These are phyloP conservation scores for Spheniscus humboldti DNA, from an alignment of 2,797 vertebrate genomes.

Conservation along the genomic window DNA sequence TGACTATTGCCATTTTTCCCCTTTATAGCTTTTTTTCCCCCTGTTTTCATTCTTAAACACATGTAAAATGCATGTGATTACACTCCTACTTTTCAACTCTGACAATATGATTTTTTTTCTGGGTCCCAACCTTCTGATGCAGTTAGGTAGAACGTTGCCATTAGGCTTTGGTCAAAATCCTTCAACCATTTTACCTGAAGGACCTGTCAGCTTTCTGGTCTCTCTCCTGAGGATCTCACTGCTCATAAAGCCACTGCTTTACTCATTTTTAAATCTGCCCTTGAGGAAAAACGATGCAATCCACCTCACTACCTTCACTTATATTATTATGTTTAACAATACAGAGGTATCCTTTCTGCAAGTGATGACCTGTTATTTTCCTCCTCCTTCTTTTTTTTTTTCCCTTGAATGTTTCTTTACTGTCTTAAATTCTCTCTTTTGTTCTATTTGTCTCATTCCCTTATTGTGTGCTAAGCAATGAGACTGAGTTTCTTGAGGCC, in stretches of 20 bases:
- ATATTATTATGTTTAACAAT: not conserved
- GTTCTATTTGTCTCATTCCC: not conserved
- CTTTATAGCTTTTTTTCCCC: not conserved
- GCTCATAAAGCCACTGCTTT: not conserved
- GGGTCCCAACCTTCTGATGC: accelerated
- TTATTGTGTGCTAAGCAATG: not conserved
- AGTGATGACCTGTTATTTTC: not conserved
- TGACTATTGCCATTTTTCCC: not conserved
- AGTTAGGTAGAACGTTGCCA: not conserved
- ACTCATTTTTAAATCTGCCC: not conserved
- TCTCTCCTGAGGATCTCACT: not conserved
- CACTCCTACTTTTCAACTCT: accelerated
- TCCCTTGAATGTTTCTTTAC: not conserved
- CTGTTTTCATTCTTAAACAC: not conserved
- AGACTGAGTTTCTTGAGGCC: not conserved
- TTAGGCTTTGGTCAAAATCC: not conserved
- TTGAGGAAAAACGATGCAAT: not conserved
- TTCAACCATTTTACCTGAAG: not conserved
- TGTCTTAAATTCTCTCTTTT: not conserved
- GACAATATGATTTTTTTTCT: not conserved
- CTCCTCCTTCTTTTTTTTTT: not conserved
- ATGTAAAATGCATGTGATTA: not conserved
- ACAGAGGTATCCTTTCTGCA: not conserved
- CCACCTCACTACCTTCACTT: not conserved
- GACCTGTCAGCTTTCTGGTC: not conserved